Percentiles rank a stretch among this genome's conserved stretches.
Conservation (phyloP, 2,888 invertebrate genomes). For the Mechanitis mazaeus region DNA sequence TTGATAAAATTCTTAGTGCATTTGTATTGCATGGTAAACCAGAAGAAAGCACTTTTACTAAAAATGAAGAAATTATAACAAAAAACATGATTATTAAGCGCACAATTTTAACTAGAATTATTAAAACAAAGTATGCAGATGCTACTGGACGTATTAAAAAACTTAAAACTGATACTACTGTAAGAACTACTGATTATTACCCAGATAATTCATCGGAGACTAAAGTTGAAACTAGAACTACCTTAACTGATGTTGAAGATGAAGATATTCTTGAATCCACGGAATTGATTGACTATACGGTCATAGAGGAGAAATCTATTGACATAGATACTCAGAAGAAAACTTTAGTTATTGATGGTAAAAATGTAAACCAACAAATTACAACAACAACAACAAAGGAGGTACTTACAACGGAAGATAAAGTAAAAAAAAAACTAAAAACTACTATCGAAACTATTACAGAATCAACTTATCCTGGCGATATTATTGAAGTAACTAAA, state of each 20-base stretch:
- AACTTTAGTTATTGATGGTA: conserved; percentile 47
- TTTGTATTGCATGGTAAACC: conserved; percentile 47
- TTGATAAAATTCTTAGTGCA: conserved; percentile 53
- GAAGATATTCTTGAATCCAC: conserved; percentile 39
- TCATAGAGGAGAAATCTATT: conserved; percentile 50
- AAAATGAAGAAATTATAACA: conserved; percentile 53
- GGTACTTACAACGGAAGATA: conserved; percentile 49
- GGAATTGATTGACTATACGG: conserved; percentile 51
- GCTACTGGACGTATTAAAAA: conserved; percentile 47
- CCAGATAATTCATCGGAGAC: conserved; percentile 66
- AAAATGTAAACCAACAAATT: conserved; percentile 54
- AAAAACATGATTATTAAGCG: conserved; percentile 50
- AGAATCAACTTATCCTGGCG: conserved; percentile 56
- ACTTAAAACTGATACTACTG: conserved; percentile 55
- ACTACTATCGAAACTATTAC: conserved; percentile 61
- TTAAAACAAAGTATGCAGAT: conserved; percentile 60
- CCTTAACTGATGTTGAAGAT: conserved; percentile 52
- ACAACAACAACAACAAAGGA: conserved; percentile 61
- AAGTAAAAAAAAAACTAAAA: conserved; percentile 56
- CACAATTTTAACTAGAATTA: conserved; percentile 50
- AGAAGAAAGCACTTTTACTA: conserved; percentile 54
- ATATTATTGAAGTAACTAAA: conserved; percentile 61
- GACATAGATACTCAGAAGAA: conserved; percentile 54
- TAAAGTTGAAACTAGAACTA: conserved; percentile 59
- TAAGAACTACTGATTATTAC: conserved; percentile 63